Percentiles rank a stretch among this genome's conserved stretches.
phyloP scores from a whole-genome alignment of 1,140 invertebrate genomes.

The Ceratoteleas bidentatus region DNA sequence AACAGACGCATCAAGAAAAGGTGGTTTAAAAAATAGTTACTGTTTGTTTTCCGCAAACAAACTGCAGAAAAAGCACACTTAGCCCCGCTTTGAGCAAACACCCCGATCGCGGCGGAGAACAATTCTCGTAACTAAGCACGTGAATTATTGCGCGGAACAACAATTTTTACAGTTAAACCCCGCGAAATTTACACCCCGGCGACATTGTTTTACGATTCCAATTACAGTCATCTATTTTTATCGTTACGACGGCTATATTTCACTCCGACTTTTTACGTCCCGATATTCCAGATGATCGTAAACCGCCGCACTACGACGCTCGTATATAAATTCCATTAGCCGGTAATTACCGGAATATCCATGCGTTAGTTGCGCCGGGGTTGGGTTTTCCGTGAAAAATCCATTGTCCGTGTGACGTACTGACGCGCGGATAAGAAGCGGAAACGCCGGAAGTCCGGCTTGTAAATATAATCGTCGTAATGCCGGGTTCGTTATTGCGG shows the following conservation, averaged over 20 bases:
- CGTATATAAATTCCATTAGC: slow-evolving; percentile 29
- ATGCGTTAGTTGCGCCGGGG: slow-evolving; percentile 3
- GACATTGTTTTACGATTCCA: slow-evolving; percentile 51
- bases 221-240: slow-evolving; percentile 48
- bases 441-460: neutral
- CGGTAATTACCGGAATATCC: slow-evolving; percentile 21
- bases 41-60: no score
- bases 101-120: no score
- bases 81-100: neutral
- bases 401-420: neutral
- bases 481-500: slow-evolving; percentile 29
- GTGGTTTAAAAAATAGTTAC: no score
- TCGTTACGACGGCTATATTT: slow-evolving; percentile 40
- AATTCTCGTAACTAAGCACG: neutral
- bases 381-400: neutral
- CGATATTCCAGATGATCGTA: slow-evolving; percentile 35
- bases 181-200: slow-evolving; percentile 37
- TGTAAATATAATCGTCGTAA: slow-evolving; percentile 37
- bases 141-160: slow-evolving; percentile 19
- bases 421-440: slow-evolving; percentile 15
- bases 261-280: slow-evolving; percentile 32
- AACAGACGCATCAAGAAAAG: no score
- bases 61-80: neutral
- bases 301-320: slow-evolving; percentile 9
- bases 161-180: slow-evolving; percentile 14